Evolutionary conservation across 2,797 vertebrate genomes (phyloP), one percentile per base, ranked within the genome.

Genomic region (Pteronotus mesoamericanus): DNA sequence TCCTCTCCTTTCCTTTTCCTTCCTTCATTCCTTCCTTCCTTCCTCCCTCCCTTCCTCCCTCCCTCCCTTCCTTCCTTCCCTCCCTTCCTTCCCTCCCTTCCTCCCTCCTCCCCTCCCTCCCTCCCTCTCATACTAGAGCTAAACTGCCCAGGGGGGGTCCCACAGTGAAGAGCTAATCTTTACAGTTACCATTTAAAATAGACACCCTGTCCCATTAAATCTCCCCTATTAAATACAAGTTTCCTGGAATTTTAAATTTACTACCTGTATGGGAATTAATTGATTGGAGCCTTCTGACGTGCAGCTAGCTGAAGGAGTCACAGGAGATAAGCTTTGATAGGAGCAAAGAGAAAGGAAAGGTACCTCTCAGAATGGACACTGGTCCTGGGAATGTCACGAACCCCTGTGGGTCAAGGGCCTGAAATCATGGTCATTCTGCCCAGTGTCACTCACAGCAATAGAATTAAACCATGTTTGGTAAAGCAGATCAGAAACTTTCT

Each of bases 201-300:
- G 85, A 66, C 55, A 57, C n/a, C 68, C 72, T 57, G 55, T 46
- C 19, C 53, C n/a, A n/a, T 82, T 78, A 78, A 69, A 71, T 75
- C 16, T 82, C n/a, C 26, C n/a, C 46, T 89, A 72, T 26, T 57
- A 88, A 88, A 84, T 12, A 77, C 71, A 94, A 89, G 42, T 85
- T 69, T 89, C 61, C 75, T 87, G 53, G 42, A 42, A 90, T 64
- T 83, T 77, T 69, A 55, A 91, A 71, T 64, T 29, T 61, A 77
- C 18, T 55, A 21, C 22, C 10, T 64, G 7, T 72, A 53, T 91
- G 82, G 66, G 46, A 71, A 90, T 89, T 89, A 44, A 74, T 32
- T 55, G 18, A 57, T 57, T 68, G 44, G 57, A 71, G n/a, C 64
- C 46, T 91, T 26, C 55, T 29, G 37, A 59, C 72, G 69, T 6